Conservation (phyloP, 1,140 invertebrate species). For the Caerostris extrusa region DNA sequence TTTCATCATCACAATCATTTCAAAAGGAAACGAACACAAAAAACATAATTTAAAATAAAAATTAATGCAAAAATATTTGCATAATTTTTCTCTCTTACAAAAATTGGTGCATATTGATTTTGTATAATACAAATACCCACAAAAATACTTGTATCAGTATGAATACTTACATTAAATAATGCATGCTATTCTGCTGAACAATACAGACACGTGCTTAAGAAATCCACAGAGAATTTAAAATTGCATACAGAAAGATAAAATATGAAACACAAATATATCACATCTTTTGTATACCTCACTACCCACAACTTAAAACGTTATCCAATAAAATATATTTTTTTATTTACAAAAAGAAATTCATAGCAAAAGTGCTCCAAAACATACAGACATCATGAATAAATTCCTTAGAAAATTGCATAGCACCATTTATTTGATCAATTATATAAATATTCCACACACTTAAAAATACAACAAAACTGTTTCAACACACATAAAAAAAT, state of each 20-base stretch:
- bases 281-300: not conserved
- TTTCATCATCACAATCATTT: not conserved
- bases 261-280: not conserved
- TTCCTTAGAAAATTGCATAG: not conserved
- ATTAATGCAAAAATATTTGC: not conserved
- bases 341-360: slow-evolving; percentile 2
- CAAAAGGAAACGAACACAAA: not conserved
- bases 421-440: slow-evolving; percentile 14
- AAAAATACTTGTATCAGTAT: not conserved
- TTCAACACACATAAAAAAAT: not conserved
- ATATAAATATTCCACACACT: not conserved
- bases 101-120: not conserved
- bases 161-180: not conserved
- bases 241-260: not conserved
- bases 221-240: not conserved
- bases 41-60: not conserved
- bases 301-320: not conserved
- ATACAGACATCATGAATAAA: not conserved
- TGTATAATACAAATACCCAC: not conserved
- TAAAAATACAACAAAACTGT: not conserved
- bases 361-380: not conserved
- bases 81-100: not conserved
- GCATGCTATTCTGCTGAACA: too few species aligned
- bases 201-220: not conserved
- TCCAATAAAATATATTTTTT: not conserved